Evolutionary conservation across 2,797 vertebrate genomes (phyloP), one percentile per base, ranked within the genome.

Genomic region (Distichodus sexfasciatus): DNA sequence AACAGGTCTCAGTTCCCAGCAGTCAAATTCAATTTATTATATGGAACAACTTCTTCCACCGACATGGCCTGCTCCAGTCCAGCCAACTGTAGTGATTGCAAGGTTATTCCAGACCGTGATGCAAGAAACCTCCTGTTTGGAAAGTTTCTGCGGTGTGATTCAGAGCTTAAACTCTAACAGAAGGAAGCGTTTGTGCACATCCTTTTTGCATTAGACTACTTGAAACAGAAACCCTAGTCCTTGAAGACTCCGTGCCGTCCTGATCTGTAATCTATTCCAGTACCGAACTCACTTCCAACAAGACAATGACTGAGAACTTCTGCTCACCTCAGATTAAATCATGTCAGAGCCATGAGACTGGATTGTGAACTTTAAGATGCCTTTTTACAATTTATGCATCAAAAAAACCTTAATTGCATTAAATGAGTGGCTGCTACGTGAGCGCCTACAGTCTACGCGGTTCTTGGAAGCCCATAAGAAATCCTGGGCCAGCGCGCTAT

Each of bases 401-500:
- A n/a, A n/a, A 14, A 12, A 6, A 12, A 24, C 11, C n/a, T 24
- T 47, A 14, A 62, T 21, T 48, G 28, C 19, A 35, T 7, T 21
- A 24, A 1, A 11, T 29, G 6, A 3, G n/a, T 4, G 43, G 10
- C 10, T 48, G 17, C 60, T 29, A 47, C 44, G 8, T 24, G 24
- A 29, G 23, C 23, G 40, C 1, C 7, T 40, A 31, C 23, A 48
- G 15, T 35, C 44, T 24, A 4, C 11, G 40, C 35, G 14, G 29
- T 46, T 24, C 47, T 57, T 28, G 23, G 36, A 69, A 35, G 69
- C 57, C 60, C 66, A 29, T 8, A 38, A 61, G 74, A 33, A 69
- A 48, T 51, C 48, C 40, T 33, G 46, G 47, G 70, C 41, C 48
- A 55, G 60, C 6, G 43, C 57, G 65, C 83, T 84, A 84, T 75